Base-by-base conservation (phyloP, 2,113 vertebrate genomes). In the Shinisaurus crocodilurus region DNA sequence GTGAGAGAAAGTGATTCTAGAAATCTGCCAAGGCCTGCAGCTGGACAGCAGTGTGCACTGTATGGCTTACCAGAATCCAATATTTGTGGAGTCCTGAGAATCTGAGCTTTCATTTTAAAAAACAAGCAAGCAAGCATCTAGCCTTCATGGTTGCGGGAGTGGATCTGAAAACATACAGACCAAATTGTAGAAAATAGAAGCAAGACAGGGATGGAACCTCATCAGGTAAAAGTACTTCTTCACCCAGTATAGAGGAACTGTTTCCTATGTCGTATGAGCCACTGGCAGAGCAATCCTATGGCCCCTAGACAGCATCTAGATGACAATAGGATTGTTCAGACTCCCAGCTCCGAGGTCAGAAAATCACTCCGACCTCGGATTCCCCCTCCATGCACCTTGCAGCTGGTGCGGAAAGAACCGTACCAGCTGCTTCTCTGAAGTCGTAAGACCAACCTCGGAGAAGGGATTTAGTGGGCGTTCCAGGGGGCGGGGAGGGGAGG, bases 31-130 rank as follows among this genome's bases (percentile, higher is more conserved):
- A 69, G 82, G 37, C 50, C 50, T 69, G 83, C 37, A 60, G 69
- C 25, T 82, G 88, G 75, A 85, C 63, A 90, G n/a, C 10, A 80
- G 60, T 34, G 9, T 45, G 75, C 20, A 10, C 83, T 69, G 45
- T 86, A 80, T 90, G 89, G 89, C 74, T 86, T 90, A 85, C 63
- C 48, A 77, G 74, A 90, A 85, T 70, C 48, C 43, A 79, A 18
- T 79, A 85, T 63, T 79, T 85, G 63, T 57, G 75, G 63, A 86
- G 80, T 80, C 89, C 83, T 80, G 89, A 90, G 89, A 85, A 86
- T 79, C 83, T 79, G 82, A 80, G 27, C 74, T 90, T 90, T 90
- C 74, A 45, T 89, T 60, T 57, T 54, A 85, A 34, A 77, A 76
- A 81, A 7, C 43, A n/a, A n/a, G n/a, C n/a, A 80, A 86, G 60